Base-by-base conservation (phyloP, 1,140 invertebrate genomes). In the Anastrepha ludens region DNA sequence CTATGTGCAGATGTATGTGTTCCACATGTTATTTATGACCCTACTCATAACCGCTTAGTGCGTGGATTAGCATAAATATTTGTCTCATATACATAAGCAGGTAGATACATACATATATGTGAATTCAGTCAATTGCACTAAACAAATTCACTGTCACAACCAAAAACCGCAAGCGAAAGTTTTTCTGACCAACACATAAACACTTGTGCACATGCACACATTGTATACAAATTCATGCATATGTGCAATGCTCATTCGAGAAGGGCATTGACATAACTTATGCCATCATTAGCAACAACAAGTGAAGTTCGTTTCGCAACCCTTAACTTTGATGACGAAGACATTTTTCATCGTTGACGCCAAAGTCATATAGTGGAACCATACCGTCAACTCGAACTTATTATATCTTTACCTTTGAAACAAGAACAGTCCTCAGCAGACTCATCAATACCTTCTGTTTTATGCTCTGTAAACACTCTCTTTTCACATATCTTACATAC, bases 211-310 rank as follows among this genome's bases (percentile, higher is more conserved):
- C 15, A 62, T 62, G 60, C 3, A 55, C 11, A 11, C 11, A 55
- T 55, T 29, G 50, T 8, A 55, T 11, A 55, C 11, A 55, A 55
- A 55, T 8, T 8, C 11, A 55, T 74, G 47, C n/a, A 20, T 55
- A 15, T 55, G 41, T 50, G 4, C 17, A 55, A 15, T 55, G 47
- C 11, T 7, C 70, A 17, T 4, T 70, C 29, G 44, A 81, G 44
- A 81, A 81, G 74, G 74, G 74, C 74, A 81, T 55, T 81, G 74
- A 81, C 74, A 81, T 81, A 81, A 81, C 74, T 47, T 81, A 55
- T 81, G 74, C 74, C 47, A 81, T 55, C 47, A 81, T 55, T 39
- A 17, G 50, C 74, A 20, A 29, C 29, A 29, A 29, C 1, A 29
- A 29, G 29, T 29, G 29, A 29, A 29, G 29, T 29, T 29, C 29